Evolutionary conservation across 2,113 vertebrate genomes (phyloP).

Genomic region (Tychaedon coryphoeus): DNA sequence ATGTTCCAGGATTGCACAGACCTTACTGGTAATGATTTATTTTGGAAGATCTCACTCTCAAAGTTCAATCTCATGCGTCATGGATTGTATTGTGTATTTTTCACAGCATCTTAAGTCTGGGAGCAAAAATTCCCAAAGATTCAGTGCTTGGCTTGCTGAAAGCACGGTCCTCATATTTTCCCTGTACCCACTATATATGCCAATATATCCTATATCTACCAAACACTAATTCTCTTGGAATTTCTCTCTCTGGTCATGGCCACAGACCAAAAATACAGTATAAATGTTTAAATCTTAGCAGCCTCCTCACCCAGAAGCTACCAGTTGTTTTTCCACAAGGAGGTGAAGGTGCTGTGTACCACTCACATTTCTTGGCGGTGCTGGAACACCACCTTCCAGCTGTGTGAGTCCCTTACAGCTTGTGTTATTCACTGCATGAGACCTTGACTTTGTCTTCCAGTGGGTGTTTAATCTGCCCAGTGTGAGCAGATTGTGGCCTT

Average conservation of each 20-base stretch:
- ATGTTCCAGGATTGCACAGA: neutral
- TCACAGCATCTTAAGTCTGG: neutral
- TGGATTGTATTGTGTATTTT: neutral
- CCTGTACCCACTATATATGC: no score
- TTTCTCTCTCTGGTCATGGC: neutral
- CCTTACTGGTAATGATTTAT: neutral
- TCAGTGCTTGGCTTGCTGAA: neutral
- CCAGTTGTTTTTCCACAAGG: neutral
- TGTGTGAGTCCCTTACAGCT: neutral
- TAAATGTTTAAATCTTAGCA: neutral
- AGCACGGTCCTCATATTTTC: rapidly evolving
- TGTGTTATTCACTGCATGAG: neutral
- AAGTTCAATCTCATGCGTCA: neutral
- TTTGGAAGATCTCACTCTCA: neutral
- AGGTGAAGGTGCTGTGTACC: rapidly evolving
- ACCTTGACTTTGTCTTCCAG: neutral
- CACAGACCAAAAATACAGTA: neutral
- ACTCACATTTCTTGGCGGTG: neutral
- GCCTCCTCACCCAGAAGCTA: neutral
- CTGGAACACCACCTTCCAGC: neutral
- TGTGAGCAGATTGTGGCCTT: neutral
- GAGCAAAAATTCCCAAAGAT: neutral
- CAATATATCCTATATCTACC: neutral
- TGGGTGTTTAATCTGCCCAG: neutral
- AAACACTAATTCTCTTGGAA: neutral